Base-by-base conservation (phyloP, 2,888 invertebrate species). In the Mesorhabditis belari region DNA sequence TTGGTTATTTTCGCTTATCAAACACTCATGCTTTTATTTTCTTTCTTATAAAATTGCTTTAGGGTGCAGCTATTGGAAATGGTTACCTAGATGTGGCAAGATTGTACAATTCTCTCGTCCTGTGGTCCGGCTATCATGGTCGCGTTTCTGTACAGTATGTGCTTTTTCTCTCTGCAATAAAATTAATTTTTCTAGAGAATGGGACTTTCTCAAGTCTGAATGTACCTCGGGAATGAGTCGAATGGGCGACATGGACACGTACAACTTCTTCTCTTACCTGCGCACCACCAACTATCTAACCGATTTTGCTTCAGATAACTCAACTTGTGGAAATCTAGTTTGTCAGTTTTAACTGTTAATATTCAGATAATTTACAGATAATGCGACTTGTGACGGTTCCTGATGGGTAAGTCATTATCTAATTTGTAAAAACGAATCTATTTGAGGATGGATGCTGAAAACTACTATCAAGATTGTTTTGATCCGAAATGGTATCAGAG, bases 21-120 rank as follows among this genome's bases (percentile, higher is more conserved):
- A 17, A 17, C 9, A 12, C 35, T 17, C 9, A 35, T 6, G 35
- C 35, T 35, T 35, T 17, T 17, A 12, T 35, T 6, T 35, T 35
- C 35, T 17, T 35, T 35, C 17, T 12, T 27, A 24, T 12, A 6
- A 9, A 17, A 17, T 12, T 63, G 17, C 50, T 23, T 69, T 71
- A 70, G 69, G 79, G 79, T 26, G 67, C 77, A 5, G 79, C 80
- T 0, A 77, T 80, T 57, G 79, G 79, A 55, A 79, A 79, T 62
- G 79, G 79, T 17, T 76, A 79, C 62, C 70, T 80, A 74, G 67
- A 76, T 63, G 70, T 76, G 12, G 54, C 55, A n/a, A 60, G 66
- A n/a, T 68, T 80, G 49, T 61, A 69, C 29, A 77, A 77, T 62
- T 67, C 79, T 5, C 64, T 77, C 17, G 67, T 76, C 21, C 61